These are phyloP conservation scores for Lepidothrix coronata DNA, from an alignment of 2,113 vertebrate genomes.

Conservation along the genomic window DNA sequence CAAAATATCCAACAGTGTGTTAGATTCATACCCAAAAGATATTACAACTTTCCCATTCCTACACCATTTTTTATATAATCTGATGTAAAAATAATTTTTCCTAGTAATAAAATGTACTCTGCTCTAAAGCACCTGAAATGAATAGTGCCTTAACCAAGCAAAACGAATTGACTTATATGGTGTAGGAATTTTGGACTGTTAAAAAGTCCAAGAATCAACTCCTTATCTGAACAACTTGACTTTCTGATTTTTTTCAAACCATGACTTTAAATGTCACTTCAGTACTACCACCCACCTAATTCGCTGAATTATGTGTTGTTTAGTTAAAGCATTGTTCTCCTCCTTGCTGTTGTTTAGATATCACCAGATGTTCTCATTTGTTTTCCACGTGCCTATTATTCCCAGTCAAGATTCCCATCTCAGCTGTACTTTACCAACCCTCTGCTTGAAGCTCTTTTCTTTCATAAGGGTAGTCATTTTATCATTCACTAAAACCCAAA, in stretches of 20 bases:
- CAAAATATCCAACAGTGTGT: background rate
- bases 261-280: background rate
- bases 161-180: background rate
- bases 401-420: background rate
- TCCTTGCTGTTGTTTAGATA: constrained; percentile 52
- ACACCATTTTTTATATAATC: background rate
- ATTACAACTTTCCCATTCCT: background rate
- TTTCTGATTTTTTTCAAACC: background rate
- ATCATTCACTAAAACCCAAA: background rate
- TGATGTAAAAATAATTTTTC: background rate
- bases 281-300: constrained; percentile 30
- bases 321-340: constrained; percentile 45
- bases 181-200: background rate
- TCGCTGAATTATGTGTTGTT: constrained; percentile 47
- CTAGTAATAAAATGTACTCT: background rate
- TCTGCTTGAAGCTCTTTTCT: background rate
- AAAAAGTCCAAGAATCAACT: background rate
- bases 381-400: background rate
- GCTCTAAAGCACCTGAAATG: background rate
- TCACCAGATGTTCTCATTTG: constrained; percentile 50
- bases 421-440: background rate
- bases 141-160: background rate
- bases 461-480: background rate
- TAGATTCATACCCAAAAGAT: background rate
- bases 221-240: background rate